Conservation (phyloP, 2,888 invertebrate species). For the Habroteleia sp. region DNA sequence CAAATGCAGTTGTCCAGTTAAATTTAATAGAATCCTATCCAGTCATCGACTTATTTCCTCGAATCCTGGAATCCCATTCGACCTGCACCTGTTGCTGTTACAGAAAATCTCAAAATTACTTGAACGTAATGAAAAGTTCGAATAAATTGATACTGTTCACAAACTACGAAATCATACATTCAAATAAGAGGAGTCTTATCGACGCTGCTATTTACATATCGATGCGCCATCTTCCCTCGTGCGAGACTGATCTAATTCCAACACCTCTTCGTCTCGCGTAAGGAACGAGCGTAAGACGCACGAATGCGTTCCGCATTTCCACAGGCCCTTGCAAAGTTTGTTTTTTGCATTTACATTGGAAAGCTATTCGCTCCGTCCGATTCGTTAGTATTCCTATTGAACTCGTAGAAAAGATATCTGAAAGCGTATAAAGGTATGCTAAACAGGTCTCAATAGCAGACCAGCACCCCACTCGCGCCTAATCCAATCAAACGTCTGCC, state of each 20-base stretch:
- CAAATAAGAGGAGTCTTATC: slow-evolving; percentile 23
- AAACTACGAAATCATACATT: slow-evolving; percentile 45
- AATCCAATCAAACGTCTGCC: slow-evolving; percentile 4
- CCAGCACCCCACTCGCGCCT: not conserved
- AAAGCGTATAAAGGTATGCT: not conserved
- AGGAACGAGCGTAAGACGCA: slow-evolving; percentile 16
- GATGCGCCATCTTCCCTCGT: slow-evolving; percentile 33
- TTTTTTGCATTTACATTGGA: slow-evolving; percentile 35
- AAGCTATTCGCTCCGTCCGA: slow-evolving; percentile 26
- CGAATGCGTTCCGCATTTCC: slow-evolving; percentile 12
- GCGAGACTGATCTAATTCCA: slow-evolving; percentile 50
- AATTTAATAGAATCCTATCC: slow-evolving; percentile 18
- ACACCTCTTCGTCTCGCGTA: slow-evolving; percentile 1
- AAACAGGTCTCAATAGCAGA: slow-evolving; percentile 9
- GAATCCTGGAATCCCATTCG: slow-evolving; percentile 21
- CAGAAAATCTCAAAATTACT: slow-evolving; percentile 35
- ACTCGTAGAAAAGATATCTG: not conserved
- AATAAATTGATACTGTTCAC: slow-evolving; percentile 39
- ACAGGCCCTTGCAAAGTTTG: slow-evolving; percentile 24
- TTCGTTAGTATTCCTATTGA: slow-evolving; percentile 50
- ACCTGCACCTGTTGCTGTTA: slow-evolving; percentile 45
- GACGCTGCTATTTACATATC: slow-evolving; percentile 42
- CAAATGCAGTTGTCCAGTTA: slow-evolving; percentile 21
- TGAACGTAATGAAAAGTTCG: slow-evolving; percentile 39
- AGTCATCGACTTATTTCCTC: slow-evolving; percentile 4